Evolutionary conservation across 2,888 invertebrate species (phyloP).

Genomic region (Orthosia cruda): DNA sequence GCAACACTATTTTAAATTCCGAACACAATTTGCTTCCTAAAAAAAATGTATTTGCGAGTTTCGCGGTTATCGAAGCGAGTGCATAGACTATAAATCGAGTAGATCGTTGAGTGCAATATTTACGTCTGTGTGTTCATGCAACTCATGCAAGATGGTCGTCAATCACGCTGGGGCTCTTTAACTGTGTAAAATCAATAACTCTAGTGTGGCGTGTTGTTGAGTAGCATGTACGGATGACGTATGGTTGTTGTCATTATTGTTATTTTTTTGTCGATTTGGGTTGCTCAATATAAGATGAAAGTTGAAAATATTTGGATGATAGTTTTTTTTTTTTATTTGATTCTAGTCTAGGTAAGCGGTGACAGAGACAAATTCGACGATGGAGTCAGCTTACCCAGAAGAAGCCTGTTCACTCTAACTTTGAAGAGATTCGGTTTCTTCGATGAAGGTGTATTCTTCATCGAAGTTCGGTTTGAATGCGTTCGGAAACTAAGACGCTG

Average conservation of each 20-base stretch:
- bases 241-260: constrained; percentile 39
- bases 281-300: neutral
- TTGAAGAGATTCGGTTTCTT: too few relatives aligned
- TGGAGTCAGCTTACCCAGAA: too few relatives aligned
- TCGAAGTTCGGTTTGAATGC: too few relatives aligned
- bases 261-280: constrained; percentile 11
- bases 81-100: constrained; percentile 65
- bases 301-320: constrained; percentile 21
- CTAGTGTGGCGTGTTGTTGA: constrained; percentile 57
- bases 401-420: too few relatives aligned
- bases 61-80: constrained; percentile 64
- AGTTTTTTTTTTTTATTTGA: neutral
- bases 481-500: too few relatives aligned
- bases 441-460: too few relatives aligned
- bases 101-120: constrained; percentile 64
- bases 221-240: constrained; percentile 55
- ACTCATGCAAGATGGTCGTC: constrained; percentile 66
- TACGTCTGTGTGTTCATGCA: constrained; percentile 60
- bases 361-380: too few relatives aligned
- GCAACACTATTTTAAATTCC: constrained; percentile 58
- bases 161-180: constrained; percentile 58
- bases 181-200: constrained; percentile 62
- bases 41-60: constrained; percentile 55
- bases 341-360: too few relatives aligned
- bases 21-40: constrained; percentile 54